These are phyloP conservation scores for Tenthredo mesomela DNA, from an alignment of 2,888 invertebrate genomes.

Conservation along the genomic window DNA sequence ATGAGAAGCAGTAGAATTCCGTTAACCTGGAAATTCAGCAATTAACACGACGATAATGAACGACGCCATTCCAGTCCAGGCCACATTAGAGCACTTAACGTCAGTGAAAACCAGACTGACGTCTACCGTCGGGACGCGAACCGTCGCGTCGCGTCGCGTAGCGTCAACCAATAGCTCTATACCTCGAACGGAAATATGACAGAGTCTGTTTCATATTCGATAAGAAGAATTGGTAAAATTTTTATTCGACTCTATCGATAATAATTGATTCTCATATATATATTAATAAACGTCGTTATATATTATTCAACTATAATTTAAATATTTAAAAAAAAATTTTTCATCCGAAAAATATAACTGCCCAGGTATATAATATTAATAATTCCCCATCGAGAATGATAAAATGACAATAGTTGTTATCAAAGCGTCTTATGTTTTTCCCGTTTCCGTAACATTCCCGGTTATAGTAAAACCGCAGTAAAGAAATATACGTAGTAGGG, in stretches of 20 bases:
- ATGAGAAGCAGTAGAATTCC: slow-evolving; percentile 11
- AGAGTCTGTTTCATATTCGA: slow-evolving; percentile 24
- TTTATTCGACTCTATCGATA: background rate
- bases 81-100: slow-evolving; percentile 52
- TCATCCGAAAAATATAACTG: no score
- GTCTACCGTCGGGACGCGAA: slow-evolving; percentile 35
- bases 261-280: background rate
- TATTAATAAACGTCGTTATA: background rate
- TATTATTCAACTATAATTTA: no score
- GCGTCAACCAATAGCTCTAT: slow-evolving; percentile 14
- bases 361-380: no score
- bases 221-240: background rate
- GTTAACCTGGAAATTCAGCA: slow-evolving; percentile 48
- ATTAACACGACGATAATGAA: slow-evolving; percentile 51
- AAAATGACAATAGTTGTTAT: slow-evolving; percentile 1
- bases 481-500: background rate
- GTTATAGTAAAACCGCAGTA: background rate
- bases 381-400: background rate
- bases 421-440: slow-evolving; percentile 3
- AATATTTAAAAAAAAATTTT: no score
- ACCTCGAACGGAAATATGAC: slow-evolving; percentile 25
- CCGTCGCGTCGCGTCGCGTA: background rate
- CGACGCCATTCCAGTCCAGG: slow-evolving; percentile 43
- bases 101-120: slow-evolving; percentile 52
- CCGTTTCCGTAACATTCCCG: slow-evolving; percentile 3